A percentile compares a stretch with the other conserved stretches of the same genome.
These are phyloP conservation scores for Leuctra nigra DNA, from an alignment of 2,888 invertebrate species.

Conservation along the genomic window DNA sequence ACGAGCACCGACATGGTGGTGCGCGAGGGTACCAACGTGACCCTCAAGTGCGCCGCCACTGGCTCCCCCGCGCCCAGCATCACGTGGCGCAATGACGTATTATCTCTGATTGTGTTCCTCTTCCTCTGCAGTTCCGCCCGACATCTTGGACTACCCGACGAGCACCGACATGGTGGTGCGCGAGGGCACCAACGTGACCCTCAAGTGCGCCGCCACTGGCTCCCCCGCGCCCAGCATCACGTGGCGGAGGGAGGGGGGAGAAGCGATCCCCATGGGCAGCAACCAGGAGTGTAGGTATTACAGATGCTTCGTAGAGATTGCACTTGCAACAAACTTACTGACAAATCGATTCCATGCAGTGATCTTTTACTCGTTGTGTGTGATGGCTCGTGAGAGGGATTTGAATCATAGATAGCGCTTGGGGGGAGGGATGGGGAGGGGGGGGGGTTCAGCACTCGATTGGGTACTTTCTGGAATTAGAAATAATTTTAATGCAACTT, in stretches of 20 bases:
- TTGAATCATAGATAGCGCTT: too few relatives aligned
- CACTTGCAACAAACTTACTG: too few relatives aligned
- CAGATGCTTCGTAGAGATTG: not conserved
- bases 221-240: conserved; percentile 78
- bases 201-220: conserved; percentile 81
- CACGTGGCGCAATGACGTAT: too few relatives aligned
- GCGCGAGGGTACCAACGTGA: conserved; percentile 79
- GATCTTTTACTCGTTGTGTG: too few relatives aligned
- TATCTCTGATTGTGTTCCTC: too few relatives aligned
- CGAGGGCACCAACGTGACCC: conserved; percentile 79
- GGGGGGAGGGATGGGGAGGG: too few relatives aligned
- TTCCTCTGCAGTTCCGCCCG: conserved; percentile 64
- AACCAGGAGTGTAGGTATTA: conserved; percentile 26
- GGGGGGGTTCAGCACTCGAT: too few relatives aligned
- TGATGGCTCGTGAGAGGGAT: too few relatives aligned
- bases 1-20: conserved; percentile 83
- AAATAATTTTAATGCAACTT: too few relatives aligned
- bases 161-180: conserved; percentile 79
- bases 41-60: conserved; percentile 77
- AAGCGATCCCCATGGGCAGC: conserved; percentile 47
- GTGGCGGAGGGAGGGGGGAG: conserved; percentile 79
- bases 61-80: conserved; percentile 81
- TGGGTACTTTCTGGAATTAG: too few relatives aligned
- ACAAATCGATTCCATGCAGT: too few relatives aligned
- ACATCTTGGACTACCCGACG: conserved; percentile 78